phyloP scores from a whole-genome alignment of 2,113 vertebrate genomes.

The Varanus komodoensis region DNA sequence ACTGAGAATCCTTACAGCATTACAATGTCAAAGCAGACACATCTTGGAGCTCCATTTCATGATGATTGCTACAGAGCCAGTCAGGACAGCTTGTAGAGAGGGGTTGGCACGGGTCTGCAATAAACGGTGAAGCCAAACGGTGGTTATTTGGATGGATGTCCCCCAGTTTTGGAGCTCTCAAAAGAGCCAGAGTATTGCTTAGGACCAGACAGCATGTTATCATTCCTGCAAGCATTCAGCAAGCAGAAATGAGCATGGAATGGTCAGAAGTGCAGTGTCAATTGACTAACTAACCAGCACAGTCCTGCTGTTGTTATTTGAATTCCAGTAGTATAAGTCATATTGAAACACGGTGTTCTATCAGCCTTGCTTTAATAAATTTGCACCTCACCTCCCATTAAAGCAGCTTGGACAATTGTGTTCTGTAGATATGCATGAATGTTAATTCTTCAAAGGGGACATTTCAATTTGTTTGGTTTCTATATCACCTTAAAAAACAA shows the following conservation, averaged over 20 bases:
- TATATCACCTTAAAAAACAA: background rate
- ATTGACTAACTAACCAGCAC: too few relatives aligned
- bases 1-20: background rate
- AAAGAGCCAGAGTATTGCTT: background rate
- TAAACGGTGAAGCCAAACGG: background rate
- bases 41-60: background rate
- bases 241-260: background rate
- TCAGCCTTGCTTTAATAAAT: background rate
- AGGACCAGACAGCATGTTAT: background rate
- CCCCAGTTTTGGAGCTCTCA: background rate
- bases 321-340: too few relatives aligned
- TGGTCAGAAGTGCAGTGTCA: too few relatives aligned
- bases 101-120: too few relatives aligned
- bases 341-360: background rate
- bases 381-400: background rate
- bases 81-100: background rate
- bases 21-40: background rate
- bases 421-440: background rate
- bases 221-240: background rate
- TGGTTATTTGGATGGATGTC: background rate
- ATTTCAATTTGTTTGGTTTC: background rate
- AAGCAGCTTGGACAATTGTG: background rate
- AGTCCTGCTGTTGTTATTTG: too few relatives aligned
- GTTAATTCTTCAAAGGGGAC: background rate
- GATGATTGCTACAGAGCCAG: background rate